phyloP scores from a whole-genome alignment of 2,797 vertebrate genomes.

The Typhlichthys eigenmanni region DNA sequence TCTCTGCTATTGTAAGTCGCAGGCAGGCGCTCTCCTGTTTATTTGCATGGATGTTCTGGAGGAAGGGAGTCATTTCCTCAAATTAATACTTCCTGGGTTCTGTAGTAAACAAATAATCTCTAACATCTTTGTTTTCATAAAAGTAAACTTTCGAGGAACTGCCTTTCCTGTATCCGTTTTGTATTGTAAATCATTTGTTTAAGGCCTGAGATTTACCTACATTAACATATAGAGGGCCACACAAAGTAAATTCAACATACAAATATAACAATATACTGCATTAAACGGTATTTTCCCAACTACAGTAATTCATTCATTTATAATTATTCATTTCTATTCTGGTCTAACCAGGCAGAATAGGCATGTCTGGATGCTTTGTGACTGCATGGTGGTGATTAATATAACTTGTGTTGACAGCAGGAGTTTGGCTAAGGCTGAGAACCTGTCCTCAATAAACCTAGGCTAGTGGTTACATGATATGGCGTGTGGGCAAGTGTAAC shows the following conservation, averaged over 20 bases:
- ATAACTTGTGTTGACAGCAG: constrained; percentile 17
- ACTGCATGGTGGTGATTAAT: constrained; percentile 37
- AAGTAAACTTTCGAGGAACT: neutral
- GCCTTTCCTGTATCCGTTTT: neutral
- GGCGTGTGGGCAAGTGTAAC: neutral
- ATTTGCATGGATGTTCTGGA: constrained; percentile 33
- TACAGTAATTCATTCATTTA: neutral
- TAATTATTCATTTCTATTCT: neutral
- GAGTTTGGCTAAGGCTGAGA: constrained; percentile 1
- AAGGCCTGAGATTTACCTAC: too few species aligned
- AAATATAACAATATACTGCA: too few species aligned
- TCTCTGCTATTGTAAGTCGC: constrained; percentile 6
- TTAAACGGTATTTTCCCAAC: too few species aligned
- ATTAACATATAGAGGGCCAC: too few species aligned
- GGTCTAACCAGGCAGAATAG: neutral
- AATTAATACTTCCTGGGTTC: constrained; percentile 32
- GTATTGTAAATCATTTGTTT: too few species aligned
- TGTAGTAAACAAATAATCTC: constrained; percentile 28
- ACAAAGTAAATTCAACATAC: too few species aligned
- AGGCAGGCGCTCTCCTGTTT: constrained; percentile 6
- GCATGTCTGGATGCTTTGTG: constrained; percentile 32
- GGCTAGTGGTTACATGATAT: constrained; percentile 2
- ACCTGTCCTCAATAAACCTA: constrained; percentile 17
- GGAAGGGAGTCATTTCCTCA: constrained; percentile 26
- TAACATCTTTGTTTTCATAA: neutral